These are phyloP conservation scores for Sinocyclocheilus anshuiensis DNA, from an alignment of 2,113 vertebrate species.

Conservation along the genomic window DNA sequence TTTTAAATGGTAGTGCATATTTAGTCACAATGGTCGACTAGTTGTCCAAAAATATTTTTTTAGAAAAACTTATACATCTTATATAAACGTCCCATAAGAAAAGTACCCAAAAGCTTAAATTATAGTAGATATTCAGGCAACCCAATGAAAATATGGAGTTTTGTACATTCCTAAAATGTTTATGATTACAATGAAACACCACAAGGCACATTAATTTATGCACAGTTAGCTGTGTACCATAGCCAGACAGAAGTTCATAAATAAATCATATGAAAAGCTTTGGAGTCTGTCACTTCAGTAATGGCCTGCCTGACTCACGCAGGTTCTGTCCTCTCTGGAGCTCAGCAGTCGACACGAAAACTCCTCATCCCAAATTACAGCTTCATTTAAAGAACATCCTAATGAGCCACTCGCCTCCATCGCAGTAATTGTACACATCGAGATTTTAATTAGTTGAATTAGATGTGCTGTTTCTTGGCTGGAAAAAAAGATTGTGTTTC, in stretches of 20 bases:
- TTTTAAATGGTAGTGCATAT: too few relatives aligned
- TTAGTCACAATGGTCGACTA: too few relatives aligned
- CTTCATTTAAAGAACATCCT: constrained; percentile 16
- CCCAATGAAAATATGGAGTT: background rate
- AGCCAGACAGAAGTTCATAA: constrained; percentile 32
- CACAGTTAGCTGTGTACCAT: background rate
- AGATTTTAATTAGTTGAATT: constrained; percentile 41
- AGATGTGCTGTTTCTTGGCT: background rate
- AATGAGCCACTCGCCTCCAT: constrained; percentile 8
- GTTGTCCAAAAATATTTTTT: too few relatives aligned
- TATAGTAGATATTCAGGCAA: too few relatives aligned
- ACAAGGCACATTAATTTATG: background rate
- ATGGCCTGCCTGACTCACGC: background rate
- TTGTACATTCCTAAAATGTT: background rate
- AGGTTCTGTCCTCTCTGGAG: constrained; percentile 2
- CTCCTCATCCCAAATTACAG: constrained; percentile 20
- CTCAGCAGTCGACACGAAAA: background rate
- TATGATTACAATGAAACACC: background rate
- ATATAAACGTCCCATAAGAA: too few relatives aligned
- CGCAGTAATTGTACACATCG: constrained; percentile 19
- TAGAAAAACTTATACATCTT: too few relatives aligned
- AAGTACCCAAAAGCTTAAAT: too few relatives aligned
- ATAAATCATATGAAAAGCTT: constrained; percentile 24
- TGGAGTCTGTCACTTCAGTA: constrained; percentile 34
- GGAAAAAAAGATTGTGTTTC: constrained; percentile 12